Evolutionary conservation across 2,113 vertebrate genomes (phyloP), one percentile per base, ranked within the genome.

Genomic region (Acanthisitta chloris): DNA sequence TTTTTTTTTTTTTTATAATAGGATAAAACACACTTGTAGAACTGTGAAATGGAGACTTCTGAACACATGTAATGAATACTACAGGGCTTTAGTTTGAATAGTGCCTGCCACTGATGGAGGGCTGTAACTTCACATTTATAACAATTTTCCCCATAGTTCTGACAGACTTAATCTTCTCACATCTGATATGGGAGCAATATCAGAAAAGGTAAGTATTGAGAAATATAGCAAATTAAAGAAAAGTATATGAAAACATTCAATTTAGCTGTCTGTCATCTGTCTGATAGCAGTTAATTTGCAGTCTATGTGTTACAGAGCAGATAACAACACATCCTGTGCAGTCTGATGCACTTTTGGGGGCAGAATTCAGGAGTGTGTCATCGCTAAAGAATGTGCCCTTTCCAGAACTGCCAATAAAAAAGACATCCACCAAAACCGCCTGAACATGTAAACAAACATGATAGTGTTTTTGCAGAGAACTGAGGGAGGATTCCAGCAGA

Each of bases 311-410:
- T 82, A 65, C 46, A 54, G 43, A 88, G 70, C 48, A 93, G 91
- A 96, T 70, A 96, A 58, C 46, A 95, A 78, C 52, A 85, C 19
- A 92, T 94, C 78, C 81, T 76, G 52, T 20, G 42, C 72, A 87
- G 59, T 55, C 52, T 64, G 73, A 67, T 85, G 72, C 69, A 45
- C 86, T 92, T 92, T 61, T 45, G 81, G 81, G 81, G 45, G 70
- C 12, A 20, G 70, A 61, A 65, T 85, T 66, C 91, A 94, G 80
- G 66, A 57, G 16, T 12, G 8, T 49, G 34, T 95, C 85, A 96
- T 49, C 4, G 3, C 38, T 90, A 40, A 70, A 90, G 93, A 81
- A 95, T 82, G 90, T 70, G 57, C n/a, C 54, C n/a, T 89, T 91
- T 94, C 77, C 78, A 69, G 49, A 96, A 62, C 21, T 20, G 57